A percentile compares a stretch with the other conserved stretches of the same genome.
phyloP scores from a whole-genome alignment of 1,140 invertebrate species.

The Leptinotarsa texana region DNA sequence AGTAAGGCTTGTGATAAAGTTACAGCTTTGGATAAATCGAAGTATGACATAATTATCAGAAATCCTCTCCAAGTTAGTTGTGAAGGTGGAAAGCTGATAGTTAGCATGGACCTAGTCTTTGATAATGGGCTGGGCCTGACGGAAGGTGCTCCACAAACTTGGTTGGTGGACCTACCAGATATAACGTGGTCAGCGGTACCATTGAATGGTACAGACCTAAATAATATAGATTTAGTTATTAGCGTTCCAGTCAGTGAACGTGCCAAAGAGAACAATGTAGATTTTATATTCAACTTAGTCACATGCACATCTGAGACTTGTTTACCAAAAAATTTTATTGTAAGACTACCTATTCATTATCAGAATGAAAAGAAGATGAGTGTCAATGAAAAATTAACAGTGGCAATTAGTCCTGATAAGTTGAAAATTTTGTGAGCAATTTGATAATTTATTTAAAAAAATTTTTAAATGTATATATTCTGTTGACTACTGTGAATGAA shows the following conservation, averaged over 20 bases:
- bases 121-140: conserved; percentile 65
- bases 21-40: conserved; percentile 51
- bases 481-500: too few species aligned
- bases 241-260: conserved; percentile 48
- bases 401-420: conserved; percentile 31
- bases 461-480: too few species aligned
- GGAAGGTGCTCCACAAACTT: conserved; percentile 68
- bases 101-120: conserved; percentile 58
- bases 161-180: conserved; percentile 56
- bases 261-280: conserved; percentile 42
- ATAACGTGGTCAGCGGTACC: conserved; percentile 51
- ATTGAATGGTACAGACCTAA: conserved; percentile 49
- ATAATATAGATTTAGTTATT: conserved; percentile 52
- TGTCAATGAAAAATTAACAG: conserved; percentile 27
- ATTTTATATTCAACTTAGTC: conserved; percentile 56
- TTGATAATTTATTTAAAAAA: too few species aligned
- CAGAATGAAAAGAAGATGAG: conserved; percentile 23
- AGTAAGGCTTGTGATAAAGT: conserved; percentile 53
- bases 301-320: conserved; percentile 58
- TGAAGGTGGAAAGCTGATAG: conserved; percentile 57
- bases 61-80: conserved; percentile 57
- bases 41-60: conserved; percentile 57
- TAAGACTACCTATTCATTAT: conserved; percentile 38
- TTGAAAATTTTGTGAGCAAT: conserved; percentile 21
- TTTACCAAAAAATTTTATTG: conserved; percentile 56